Base-by-base conservation (phyloP, 2,888 invertebrate genomes). In the Drosophila multiciliata region DNA sequence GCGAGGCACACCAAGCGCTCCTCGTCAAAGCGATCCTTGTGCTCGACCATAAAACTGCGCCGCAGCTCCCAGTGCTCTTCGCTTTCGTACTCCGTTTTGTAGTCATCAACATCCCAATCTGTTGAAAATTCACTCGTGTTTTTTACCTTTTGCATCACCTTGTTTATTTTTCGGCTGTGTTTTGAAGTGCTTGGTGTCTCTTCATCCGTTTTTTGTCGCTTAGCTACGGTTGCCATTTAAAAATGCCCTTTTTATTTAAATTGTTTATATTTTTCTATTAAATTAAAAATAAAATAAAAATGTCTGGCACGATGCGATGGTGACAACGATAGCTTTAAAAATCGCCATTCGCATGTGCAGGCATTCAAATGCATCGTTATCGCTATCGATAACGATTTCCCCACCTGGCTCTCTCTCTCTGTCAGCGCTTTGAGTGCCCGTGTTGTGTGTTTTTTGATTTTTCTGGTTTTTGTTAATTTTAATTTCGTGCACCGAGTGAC, bases 11-110 rank as follows among this genome's bases (percentile, higher is more conserved):
- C 94, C 3, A 99, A 93, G 86, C 97, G 95, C 0, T 96, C 95
- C 90, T 97, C 96, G 0, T 96, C 94, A 89, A 97, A 97, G 83
- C 95, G 95, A 12, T 96, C 95, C 83, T 96, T 95, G 91, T 98
- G 97, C 2, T 95, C 94, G 57, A 95, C 86, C 94, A 99, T 95
- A 92, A 99, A 99, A 73, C 95, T 95, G 58, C 95, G 95, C 12
- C 97, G 94, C 26, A 99, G 94, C 75, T 96, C 95, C 99, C 99
- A 99, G 87, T 99, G 98, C 75, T 98, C 97, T 42, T 97, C 97
- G 36, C 97, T 97, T 92, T 99, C 99, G 87, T 97, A 96, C 75
- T 96, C 97, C 12, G 95, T 95, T 82, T 95, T 95, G 65, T 96
- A 95, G 7, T 95, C 93, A 38, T 97, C 96, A 2, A 97, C 94